Evolutionary conservation across 1,140 invertebrate genomes (phyloP).

Genomic region (Sinonovacula constricta): DNA sequence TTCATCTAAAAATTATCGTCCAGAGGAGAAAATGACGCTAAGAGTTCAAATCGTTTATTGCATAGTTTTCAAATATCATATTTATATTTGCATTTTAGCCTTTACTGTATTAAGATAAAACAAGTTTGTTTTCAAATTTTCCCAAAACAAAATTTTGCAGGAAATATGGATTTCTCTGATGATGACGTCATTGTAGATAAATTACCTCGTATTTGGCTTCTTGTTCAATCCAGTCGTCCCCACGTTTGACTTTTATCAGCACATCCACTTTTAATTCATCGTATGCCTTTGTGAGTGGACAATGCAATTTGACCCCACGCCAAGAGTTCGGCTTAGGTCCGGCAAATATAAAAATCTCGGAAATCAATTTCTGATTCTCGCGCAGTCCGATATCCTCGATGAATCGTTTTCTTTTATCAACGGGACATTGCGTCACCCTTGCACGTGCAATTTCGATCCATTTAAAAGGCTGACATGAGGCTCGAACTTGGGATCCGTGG

Average conservation of each 20-base stretch:
- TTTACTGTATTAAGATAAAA: too few species aligned
- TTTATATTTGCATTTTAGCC: too few species aligned
- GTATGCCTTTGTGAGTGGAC: conserved; percentile 41
- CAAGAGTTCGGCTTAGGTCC: conserved; percentile 24
- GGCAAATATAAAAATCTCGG: conserved; percentile 36
- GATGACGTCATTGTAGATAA: too few species aligned
- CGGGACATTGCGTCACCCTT: conserved; percentile 28
- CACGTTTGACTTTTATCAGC: conserved; percentile 45
- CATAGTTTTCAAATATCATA: too few species aligned
- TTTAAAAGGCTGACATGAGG: conserved; percentile 35
- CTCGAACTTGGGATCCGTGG: conserved; percentile 28
- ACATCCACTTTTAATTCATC: conserved; percentile 38
- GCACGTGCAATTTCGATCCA: conserved; percentile 47
- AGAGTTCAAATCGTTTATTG: too few species aligned
- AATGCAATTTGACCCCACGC: conserved; percentile 29
- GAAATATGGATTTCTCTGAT: too few species aligned
- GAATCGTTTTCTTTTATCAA: conserved; percentile 28
- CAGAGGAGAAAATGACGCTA: too few species aligned
- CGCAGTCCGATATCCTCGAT: conserved; percentile 37
- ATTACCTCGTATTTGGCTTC: conserved; percentile 41
- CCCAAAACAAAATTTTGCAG: too few species aligned
- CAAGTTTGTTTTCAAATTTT: too few species aligned
- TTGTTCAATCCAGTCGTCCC: conserved; percentile 20
- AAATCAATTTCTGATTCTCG: conserved; percentile 49
- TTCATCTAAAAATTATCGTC: too few species aligned